Evolutionary conservation across 2,113 vertebrate genomes (phyloP), one percentile per base, ranked within the genome.

Genomic region (Girardinichthys multiradiatus): DNA sequence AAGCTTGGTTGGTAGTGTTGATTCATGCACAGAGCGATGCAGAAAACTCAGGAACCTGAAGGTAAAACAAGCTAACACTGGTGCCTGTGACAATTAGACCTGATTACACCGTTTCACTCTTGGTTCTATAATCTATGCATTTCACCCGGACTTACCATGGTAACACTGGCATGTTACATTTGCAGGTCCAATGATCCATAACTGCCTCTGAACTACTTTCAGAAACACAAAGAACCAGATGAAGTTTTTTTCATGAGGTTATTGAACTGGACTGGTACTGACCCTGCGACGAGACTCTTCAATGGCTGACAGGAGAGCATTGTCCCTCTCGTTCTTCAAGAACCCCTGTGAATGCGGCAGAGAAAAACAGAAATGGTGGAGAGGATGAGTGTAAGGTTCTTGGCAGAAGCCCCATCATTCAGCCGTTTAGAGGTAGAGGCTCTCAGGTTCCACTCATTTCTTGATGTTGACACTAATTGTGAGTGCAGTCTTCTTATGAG

Each of bases 271-370:
- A 33, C 48, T 68, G 82, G 84, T 76, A 94, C 97, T 94, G 90
- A 99, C 97, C 95, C 96, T 95, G 91, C 96, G 97, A 76, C 97
- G 95, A 26, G 97, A 99, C 88, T 99, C 97, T 85, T 99, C 97
- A 58, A 98, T 99, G 86, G 96, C 97, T 12, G 97, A 97, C 70
- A 99, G 92, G 80, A 99, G 91, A 31, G 97, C 96, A 94, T 99
- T 99, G 88, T 99, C 98, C 85, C 98, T 95, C 90, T 99, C 97
- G 87, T 99, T 99, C 90, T 99, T 99, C 81, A 98, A 86, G 94
- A 99, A 99, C 74, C 97, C 97, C 98, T 99, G 91, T 11, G 87
- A 86, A 81, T 8, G 13, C 71, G 33, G 57, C 15, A 48, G 37
- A 76, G 66, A 70, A 12, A 26, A 35, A 76, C 35, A 76, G 70